These are phyloP conservation scores for Marisa cornuarietis DNA, from an alignment of 1,140 invertebrate genomes.

Conservation along the genomic window DNA sequence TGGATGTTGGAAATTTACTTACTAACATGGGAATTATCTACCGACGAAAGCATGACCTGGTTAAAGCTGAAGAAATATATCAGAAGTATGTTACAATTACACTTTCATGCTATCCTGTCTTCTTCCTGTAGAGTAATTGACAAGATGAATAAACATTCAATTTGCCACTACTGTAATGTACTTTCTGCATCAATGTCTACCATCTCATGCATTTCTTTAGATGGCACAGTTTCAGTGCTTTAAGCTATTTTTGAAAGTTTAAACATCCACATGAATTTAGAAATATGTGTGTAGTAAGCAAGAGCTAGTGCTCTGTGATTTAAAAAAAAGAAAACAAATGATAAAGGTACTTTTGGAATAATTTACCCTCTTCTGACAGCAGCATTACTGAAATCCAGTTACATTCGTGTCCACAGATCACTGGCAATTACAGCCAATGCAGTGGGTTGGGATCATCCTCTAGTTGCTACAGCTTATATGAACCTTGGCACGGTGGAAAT, in stretches of 20 bases:
- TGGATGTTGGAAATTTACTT: constrained; percentile 27
- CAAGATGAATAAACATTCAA: too few species aligned
- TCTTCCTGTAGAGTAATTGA: too few species aligned
- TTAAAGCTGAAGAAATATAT: constrained; percentile 33
- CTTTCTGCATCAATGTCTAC: neutral
- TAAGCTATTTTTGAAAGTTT: neutral
- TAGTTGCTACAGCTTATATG: constrained; percentile 33
- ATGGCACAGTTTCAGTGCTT: neutral
- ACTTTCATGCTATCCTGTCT: too few species aligned
- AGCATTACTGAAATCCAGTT: neutral
- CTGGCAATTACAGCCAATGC: constrained; percentile 37
- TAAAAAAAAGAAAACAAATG: neutral
- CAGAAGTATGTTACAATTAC: constrained; percentile 23
- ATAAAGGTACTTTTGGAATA: neutral
- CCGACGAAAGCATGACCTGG: constrained; percentile 26
- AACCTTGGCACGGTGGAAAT: constrained; percentile 40
- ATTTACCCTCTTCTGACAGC: neutral
- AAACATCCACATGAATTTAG: too few species aligned
- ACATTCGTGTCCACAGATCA: constrained; percentile 22
- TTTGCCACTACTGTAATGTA: neutral
- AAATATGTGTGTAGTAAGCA: too few species aligned
- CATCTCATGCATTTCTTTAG: neutral
- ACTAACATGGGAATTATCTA: constrained; percentile 35
- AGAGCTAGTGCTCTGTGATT: neutral
- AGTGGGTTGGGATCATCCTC: constrained; percentile 35